Evolutionary conservation across 2,797 vertebrate species (phyloP), one percentile per base, ranked within the genome.

Genomic region (Melanotaenia parkinsoni): DNA sequence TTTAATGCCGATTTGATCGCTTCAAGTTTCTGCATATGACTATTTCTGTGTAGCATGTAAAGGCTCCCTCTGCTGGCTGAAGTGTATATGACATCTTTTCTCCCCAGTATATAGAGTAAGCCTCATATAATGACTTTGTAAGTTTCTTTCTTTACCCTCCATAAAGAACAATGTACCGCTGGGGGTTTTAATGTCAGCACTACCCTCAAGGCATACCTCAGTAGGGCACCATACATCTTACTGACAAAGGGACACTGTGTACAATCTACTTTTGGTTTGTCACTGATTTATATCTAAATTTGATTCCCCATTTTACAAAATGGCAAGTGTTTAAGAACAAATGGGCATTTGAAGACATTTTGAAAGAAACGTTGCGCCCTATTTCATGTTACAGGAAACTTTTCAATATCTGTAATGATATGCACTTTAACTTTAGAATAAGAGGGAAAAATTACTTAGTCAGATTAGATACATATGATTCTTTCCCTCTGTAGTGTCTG

Each of bases 51-150:
- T 22, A 70, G 45, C 0, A 4, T 84, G 53, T 69, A 14, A 80
- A 82, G 68, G 86, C 84, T 16, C 88, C 90, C 81, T 82, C 91
- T 92, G 87, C 85, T 92, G 93, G 80, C 5, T 13, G 11, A 72
- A 80, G 18, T 67, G 58, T 63, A 35, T 73, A 86, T 63, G 30
- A 65, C 86, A 63, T 32, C 28, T 32, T 37, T 40, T 43, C 7
- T 65, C 7, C 53, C 38, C 2, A 26, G 2, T 73, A 7, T 62
- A 30, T 54, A 62, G 20, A 71, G 37, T 60, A 3, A 24, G 24
- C 14, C 28, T 45, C 12, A 3, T 56, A 28, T 60, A 24, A 67
- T 83, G 84, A 89, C 84, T 87, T 87, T 75, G 70, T 73, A 70
- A 85, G 26, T 64, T 73, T 81, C 8, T 47, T 58, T 12, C 35